These are phyloP conservation scores for Pachymerium ferrugineum DNA, from an alignment of 2,888 invertebrate species.

Conservation along the genomic window DNA sequence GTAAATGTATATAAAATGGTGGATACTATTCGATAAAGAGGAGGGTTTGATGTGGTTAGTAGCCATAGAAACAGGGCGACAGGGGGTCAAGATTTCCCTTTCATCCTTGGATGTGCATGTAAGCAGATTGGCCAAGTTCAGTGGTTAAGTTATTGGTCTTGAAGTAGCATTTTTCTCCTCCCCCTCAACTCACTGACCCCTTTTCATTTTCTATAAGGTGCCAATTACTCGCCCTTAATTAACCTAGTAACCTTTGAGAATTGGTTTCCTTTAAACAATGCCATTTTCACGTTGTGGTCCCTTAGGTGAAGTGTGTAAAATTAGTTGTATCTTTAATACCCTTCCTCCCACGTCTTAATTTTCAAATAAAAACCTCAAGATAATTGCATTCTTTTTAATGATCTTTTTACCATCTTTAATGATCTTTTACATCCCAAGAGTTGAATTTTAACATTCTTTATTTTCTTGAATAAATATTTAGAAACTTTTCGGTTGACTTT, in stretches of 20 bases:
- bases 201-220: conserved; percentile 18
- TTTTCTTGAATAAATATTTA: no score
- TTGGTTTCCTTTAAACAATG: neutral
- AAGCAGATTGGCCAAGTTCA: neutral
- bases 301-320: no score
- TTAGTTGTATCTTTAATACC: no score
- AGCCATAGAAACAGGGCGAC: neutral
- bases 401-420: no score
- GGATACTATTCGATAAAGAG: neutral
- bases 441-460: no score
- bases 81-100: neutral
- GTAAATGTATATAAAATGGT: neutral
- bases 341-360: no score
- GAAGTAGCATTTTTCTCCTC: neutral
- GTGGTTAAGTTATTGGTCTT: neutral
- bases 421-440: no score
- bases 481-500: no score
- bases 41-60: neutral
- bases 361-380: no score
- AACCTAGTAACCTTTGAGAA: conserved; percentile 2
- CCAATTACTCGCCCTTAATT: conserved; percentile 9
- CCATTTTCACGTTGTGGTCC: neutral
- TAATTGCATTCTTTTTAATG: no score
- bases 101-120: neutral
- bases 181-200: neutral